These are phyloP conservation scores for Galaxea fascicularis DNA, from an alignment of 92 coral and sea anemone species.

Conservation along the genomic window DNA sequence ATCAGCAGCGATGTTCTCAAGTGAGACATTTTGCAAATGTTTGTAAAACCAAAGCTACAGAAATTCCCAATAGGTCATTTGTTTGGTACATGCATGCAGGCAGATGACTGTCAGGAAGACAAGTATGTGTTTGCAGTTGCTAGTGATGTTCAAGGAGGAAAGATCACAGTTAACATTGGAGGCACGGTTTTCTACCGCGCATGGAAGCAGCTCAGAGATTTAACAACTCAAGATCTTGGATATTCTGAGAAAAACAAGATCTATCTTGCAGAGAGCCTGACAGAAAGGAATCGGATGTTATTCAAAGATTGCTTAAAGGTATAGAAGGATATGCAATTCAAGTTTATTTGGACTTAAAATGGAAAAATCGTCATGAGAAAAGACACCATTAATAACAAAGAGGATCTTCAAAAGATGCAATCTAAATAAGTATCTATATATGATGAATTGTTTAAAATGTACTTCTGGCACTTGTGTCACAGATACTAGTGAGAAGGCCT, in stretches of 20 bases:
- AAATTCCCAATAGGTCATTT: neutral
- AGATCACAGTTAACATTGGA: constrained; percentile 23
- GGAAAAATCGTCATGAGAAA: constrained; percentile 14
- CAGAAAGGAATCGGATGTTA: constrained; percentile 53
- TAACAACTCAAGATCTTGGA: constrained; percentile 50
- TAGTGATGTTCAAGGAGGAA: constrained; percentile 10
- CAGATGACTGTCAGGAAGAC: constrained; percentile 16
- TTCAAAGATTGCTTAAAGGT: constrained; percentile 41
- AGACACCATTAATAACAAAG: neutral
- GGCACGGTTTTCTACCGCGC: constrained; percentile 63
- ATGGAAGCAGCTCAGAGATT: constrained; percentile 47
- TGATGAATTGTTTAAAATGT: constrained; percentile 1
- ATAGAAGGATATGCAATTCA: neutral
- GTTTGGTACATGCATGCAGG: constrained; percentile 1
- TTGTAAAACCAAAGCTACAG: no score
- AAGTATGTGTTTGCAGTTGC: constrained; percentile 39
- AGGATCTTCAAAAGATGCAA: constrained; percentile 26
- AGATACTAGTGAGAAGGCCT: constrained; percentile 37
- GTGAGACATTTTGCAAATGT: constrained; percentile 31
- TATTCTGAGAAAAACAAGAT: constrained; percentile 42
- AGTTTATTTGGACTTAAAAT: neutral
- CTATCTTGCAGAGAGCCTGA: constrained; percentile 59
- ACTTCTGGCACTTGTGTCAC: neutral
- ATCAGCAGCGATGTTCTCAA: constrained; percentile 4
- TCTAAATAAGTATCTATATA: constrained; percentile 4